A percentile compares a stretch with the other conserved stretches of the same genome.
Conservation (phyloP, 1,140 invertebrate species). For the Eriocheir sinensis region DNA sequence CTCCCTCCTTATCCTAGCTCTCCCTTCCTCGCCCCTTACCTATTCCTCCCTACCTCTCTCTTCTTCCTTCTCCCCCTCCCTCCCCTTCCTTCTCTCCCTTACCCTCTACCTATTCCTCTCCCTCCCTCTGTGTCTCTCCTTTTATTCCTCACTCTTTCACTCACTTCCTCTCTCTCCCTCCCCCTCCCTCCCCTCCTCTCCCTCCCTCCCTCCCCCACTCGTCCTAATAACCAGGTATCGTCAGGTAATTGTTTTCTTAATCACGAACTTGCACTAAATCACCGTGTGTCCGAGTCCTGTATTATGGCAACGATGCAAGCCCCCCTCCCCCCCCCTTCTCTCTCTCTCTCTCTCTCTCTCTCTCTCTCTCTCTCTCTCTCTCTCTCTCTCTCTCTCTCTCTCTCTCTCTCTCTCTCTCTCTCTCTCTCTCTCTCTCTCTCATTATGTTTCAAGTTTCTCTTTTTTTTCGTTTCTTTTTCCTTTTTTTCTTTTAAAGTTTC, state of each 20-base stretch:
- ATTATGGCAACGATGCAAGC: constrained; percentile 20
- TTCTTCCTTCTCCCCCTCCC: background rate
- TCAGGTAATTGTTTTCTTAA: constrained; percentile 55
- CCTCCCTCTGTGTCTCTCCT: background rate
- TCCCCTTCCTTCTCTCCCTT: background rate
- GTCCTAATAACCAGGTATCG: constrained; percentile 42
- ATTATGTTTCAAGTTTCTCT: too few species aligned
- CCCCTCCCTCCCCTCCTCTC: background rate
- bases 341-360: constrained; percentile 19
- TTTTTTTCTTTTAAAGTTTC: background rate
- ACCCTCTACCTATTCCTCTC: background rate
- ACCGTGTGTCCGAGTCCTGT: background rate
- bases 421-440: background rate
- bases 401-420: constrained; percentile 43
- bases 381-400: constrained; percentile 48
- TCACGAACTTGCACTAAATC: constrained; percentile 54
- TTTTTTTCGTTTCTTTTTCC: background rate
- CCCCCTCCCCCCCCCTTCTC: background rate
- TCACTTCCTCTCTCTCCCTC: background rate
- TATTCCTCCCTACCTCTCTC: too few species aligned
- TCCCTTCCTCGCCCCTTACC: too few species aligned
- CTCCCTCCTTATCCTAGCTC: too few species aligned
- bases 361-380: constrained; percentile 14
- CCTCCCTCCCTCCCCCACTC: background rate
- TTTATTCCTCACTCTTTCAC: background rate